phyloP scores from a whole-genome alignment of 2,797 vertebrate genomes.

The Zenarchopterus dispar region DNA sequence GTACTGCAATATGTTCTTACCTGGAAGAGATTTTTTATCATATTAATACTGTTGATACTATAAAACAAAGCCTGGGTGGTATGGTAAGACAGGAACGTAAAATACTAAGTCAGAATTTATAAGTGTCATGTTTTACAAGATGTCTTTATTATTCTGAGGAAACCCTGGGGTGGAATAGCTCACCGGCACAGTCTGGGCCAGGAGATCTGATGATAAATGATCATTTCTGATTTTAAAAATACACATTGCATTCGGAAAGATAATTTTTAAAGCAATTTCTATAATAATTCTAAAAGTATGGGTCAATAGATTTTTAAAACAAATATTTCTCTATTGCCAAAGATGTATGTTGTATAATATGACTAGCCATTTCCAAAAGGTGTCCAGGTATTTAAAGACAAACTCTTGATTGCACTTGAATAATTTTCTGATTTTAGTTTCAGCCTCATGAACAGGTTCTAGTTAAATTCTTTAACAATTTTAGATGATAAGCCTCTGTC shows the following conservation, averaged over 20 bases:
- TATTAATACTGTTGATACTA: neutral
- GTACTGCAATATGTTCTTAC: no score
- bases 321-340: neutral
- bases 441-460: no score
- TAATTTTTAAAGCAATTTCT: neutral
- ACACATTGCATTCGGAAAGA: neutral
- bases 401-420: no score
- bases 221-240: neutral
- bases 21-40: no score
- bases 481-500: no score
- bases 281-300: neutral
- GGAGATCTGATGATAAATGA: conserved; percentile 1
- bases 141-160: conserved; percentile 36
- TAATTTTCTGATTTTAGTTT: no score
- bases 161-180: conserved; percentile 27
- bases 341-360: neutral
- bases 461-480: no score
- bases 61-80: conserved; percentile 18
- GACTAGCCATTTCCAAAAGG: neutral
- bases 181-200: conserved; percentile 18
- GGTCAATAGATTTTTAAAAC: neutral
- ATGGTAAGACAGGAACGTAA: conserved; percentile 31
- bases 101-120: conserved; percentile 29
- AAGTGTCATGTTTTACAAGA: conserved; percentile 65
- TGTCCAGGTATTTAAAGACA: no score